Evolutionary conservation across 2,888 invertebrate genomes (phyloP).

Genomic region (Latheticus oryzae): DNA sequence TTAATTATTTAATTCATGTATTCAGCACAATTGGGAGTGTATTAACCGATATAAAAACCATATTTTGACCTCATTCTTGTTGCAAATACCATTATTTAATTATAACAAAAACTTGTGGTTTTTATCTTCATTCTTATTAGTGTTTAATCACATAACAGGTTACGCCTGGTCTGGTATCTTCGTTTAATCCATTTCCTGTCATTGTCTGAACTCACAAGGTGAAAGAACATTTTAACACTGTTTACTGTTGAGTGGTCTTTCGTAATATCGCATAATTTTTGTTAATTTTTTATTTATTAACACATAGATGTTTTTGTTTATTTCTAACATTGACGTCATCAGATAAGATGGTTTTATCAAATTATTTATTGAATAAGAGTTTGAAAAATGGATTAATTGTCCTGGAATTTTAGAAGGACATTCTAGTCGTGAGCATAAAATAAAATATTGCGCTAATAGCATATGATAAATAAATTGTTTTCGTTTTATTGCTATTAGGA

Average conservation of each 20-base stretch:
- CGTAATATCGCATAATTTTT: conserved; percentile 1
- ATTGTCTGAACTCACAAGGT: conserved; percentile 5
- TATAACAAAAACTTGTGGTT: not conserved
- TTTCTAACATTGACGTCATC: too few relatives aligned
- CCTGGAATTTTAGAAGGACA: too few relatives aligned
- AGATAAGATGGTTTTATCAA: too few relatives aligned
- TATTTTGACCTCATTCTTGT: not conserved
- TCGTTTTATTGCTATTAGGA: too few relatives aligned
- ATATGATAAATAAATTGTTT: too few relatives aligned
- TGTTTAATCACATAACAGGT: not conserved
- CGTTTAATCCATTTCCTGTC: conserved; percentile 14
- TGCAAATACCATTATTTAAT: not conserved
- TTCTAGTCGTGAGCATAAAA: too few relatives aligned
- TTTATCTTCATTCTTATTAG: conserved; percentile 1
- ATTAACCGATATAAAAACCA: not conserved
- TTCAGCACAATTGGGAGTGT: not conserved
- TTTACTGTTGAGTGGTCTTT: not conserved
- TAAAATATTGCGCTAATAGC: too few relatives aligned
- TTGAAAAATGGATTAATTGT: too few relatives aligned
- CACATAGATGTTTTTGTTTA: not conserved
- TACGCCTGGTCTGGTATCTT: conserved; percentile 5
- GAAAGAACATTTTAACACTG: not conserved
- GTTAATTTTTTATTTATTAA: conserved; percentile 3
- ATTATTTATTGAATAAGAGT: too few relatives aligned
- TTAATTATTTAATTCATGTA: too few relatives aligned